These are phyloP conservation scores for Drosophila jambulina DNA, from an alignment of 1,140 invertebrate species.

Conservation along the genomic window DNA sequence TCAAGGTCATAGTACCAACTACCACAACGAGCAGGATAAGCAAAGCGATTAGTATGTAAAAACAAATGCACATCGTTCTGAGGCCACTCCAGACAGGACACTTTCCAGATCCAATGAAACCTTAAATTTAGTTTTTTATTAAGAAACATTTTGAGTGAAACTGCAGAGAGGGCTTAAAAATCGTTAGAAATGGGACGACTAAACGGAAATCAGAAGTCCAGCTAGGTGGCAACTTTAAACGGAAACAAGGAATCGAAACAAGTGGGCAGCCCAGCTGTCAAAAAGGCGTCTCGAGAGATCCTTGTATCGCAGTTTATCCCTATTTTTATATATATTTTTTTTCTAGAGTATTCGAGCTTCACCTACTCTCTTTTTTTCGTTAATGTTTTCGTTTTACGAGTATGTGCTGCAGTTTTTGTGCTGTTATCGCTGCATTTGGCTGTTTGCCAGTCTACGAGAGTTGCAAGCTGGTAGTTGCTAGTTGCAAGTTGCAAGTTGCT, in stretches of 20 bases:
- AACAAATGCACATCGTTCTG: neutral
- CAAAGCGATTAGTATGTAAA: neutral
- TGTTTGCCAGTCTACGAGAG: constrained; percentile 46
- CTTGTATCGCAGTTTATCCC: neutral
- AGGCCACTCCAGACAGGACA: neutral
- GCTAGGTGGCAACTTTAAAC: too few relatives aligned
- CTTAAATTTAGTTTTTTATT: neutral
- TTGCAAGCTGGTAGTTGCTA: constrained; percentile 31
- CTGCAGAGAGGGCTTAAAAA: neutral
- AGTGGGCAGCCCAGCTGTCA: neutral
- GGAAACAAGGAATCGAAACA: neutral
- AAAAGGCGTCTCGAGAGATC: too few relatives aligned
- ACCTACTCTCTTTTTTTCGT: neutral
- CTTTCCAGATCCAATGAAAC: too few relatives aligned
- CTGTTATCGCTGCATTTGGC: constrained; percentile 65
- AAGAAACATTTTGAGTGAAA: constrained; percentile 6
- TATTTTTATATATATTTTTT: neutral
- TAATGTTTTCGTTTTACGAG: constrained; percentile 34
- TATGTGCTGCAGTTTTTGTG: constrained; percentile 56
- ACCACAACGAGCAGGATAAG: neutral
- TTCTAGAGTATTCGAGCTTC: neutral
- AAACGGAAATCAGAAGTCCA: too few relatives aligned
- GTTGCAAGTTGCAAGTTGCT: constrained; percentile 43
- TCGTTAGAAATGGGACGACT: neutral
- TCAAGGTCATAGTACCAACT: neutral